Evolutionary conservation across 2,113 vertebrate genomes (phyloP).

Genomic region (Aramus guarauna): DNA sequence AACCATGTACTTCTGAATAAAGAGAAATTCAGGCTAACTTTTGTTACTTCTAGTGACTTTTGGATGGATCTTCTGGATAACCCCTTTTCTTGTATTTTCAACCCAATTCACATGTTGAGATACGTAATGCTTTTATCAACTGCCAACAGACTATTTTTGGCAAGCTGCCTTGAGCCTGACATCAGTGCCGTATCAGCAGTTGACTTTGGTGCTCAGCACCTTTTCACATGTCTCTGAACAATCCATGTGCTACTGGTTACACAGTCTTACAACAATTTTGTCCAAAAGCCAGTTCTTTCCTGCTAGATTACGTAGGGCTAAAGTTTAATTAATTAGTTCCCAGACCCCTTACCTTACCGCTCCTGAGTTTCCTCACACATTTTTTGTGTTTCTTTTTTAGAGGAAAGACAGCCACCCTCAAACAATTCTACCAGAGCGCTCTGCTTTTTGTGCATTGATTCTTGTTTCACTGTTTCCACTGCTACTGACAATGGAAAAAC

Average conservation of each 20-base stretch:
- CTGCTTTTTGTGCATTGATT: not conserved
- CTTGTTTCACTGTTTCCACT: not conserved
- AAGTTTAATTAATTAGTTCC: not conserved
- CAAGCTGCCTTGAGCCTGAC: not conserved
- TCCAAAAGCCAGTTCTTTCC: not conserved
- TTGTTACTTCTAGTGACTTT: not conserved
- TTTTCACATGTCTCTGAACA: not conserved
- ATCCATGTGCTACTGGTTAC: not conserved
- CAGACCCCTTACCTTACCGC: not conserved
- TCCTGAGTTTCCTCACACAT: not conserved
- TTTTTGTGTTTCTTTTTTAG: not conserved
- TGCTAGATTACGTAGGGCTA: not conserved
- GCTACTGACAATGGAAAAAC: not conserved
- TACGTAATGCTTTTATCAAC: not conserved
- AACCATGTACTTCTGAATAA: not conserved
- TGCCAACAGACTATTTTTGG: not conserved
- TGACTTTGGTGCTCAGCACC: constrained; percentile 14
- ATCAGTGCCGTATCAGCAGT: not conserved
- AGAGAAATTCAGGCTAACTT: not conserved
- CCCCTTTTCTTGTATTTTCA: not conserved
- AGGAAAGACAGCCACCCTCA: not conserved
- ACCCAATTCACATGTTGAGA: fast-evolving
- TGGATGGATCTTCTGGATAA: not conserved
- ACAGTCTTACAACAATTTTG: not conserved
- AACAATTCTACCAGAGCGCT: not conserved